Evolutionary conservation across 1,140 invertebrate species (phyloP).

Genomic region (Gonioctena quinquepunctata): DNA sequence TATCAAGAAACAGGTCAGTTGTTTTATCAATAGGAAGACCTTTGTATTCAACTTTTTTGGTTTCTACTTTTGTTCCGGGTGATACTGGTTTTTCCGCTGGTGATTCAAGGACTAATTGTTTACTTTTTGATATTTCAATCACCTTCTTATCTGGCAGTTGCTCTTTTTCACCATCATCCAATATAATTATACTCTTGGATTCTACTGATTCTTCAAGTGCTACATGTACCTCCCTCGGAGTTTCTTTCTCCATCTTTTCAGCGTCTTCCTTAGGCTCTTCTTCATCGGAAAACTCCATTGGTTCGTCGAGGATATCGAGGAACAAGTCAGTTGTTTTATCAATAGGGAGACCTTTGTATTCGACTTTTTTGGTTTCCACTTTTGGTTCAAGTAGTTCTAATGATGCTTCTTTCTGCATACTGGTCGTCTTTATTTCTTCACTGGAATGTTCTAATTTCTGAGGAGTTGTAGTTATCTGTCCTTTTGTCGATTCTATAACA

Average conservation of each 20-base stretch:
- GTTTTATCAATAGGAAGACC: conserved; percentile 58
- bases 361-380: conserved; percentile 11
- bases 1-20: conserved; percentile 54
- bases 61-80: background rate
- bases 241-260: background rate
- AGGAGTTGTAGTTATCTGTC: background rate
- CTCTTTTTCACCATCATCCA: too few species aligned
- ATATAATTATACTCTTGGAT: background rate
- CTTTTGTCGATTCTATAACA: background rate
- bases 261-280: conserved; percentile 26
- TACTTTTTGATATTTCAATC: background rate
- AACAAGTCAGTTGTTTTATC: conserved; percentile 58
- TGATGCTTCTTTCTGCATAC: too few species aligned
- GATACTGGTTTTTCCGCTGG: too few species aligned
- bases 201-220: background rate
- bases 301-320: conserved; percentile 61
- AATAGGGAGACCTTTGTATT: conserved; percentile 56
- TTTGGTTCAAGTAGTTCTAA: background rate
- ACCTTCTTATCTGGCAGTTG: background rate
- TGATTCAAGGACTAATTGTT: background rate
- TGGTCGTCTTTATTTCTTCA: background rate
- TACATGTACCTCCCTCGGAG: background rate
- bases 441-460: too few species aligned
- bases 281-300: conserved; percentile 52
- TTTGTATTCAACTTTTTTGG: conserved; percentile 44